phyloP scores from a whole-genome alignment of 2,113 vertebrate genomes.

The Melospiza melodia region DNA sequence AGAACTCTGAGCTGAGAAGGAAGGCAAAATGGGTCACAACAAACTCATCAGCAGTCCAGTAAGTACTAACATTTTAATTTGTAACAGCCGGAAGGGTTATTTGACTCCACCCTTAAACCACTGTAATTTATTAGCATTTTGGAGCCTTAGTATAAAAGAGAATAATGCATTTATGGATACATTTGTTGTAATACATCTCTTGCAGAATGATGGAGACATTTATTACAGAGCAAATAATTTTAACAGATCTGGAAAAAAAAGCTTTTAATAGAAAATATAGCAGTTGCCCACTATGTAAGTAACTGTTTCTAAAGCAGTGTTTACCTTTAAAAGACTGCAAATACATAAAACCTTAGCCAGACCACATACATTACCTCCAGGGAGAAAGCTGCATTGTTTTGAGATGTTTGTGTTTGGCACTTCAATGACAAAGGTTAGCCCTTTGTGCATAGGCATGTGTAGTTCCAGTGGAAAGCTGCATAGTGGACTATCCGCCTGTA shows the following conservation, averaged over 20 bases:
- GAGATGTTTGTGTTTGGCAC: slow-evolving; percentile 15
- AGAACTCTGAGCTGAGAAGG: not conserved
- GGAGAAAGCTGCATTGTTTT: not conserved
- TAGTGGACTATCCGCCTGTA: not conserved
- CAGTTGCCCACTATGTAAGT: not conserved
- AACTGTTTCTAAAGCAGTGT: not conserved
- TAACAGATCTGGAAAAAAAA: not conserved
- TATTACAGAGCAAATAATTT: not conserved
- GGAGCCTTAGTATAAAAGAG: not conserved
- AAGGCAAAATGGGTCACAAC: rapidly evolving
- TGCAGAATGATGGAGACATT: not conserved
- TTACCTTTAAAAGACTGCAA: not conserved
- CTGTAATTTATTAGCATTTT: not conserved
- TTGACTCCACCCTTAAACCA: not conserved
- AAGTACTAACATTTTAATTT: not conserved
- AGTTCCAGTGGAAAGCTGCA: not conserved
- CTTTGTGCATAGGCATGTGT: not conserved
- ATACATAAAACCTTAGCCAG: not conserved
- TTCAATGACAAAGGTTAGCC: not conserved
- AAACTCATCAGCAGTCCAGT: not conserved
- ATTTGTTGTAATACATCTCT: not conserved
- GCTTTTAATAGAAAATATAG: not conserved
- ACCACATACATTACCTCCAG: slow-evolving; percentile 24
- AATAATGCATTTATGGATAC: not conserved
- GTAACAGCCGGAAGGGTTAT: not conserved